phyloP scores from a whole-genome alignment of 2,888 invertebrate species.

The Abrostola triplasia region DNA sequence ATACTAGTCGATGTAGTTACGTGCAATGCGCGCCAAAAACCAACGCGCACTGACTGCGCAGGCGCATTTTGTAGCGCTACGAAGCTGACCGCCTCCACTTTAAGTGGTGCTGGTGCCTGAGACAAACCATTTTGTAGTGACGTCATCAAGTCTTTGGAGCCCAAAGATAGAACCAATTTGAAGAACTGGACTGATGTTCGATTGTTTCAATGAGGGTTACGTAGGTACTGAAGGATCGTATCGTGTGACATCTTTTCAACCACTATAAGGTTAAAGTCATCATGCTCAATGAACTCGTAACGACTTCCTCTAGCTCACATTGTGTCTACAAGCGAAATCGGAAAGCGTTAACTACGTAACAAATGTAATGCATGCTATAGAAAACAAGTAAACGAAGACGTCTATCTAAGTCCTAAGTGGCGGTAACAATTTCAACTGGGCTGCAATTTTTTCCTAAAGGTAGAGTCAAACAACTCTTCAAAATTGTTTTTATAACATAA shows the following conservation, averaged over 20 bases:
- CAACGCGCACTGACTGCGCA: slow-evolving; percentile 51
- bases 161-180: slow-evolving; percentile 11
- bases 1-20: slow-evolving; percentile 23
- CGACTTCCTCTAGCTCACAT: slow-evolving; percentile 13
- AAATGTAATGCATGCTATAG: too few relatives aligned
- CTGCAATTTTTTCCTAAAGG: too few relatives aligned
- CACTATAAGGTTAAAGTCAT: slow-evolving; percentile 19
- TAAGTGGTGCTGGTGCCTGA: slow-evolving; percentile 18
- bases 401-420: too few relatives aligned
- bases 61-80: slow-evolving; percentile 42
- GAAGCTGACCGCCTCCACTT: slow-evolving; percentile 22
- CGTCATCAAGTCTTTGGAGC: slow-evolving; percentile 36
- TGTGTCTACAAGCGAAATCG: not conserved
- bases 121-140: slow-evolving; percentile 39
- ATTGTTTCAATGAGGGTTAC: not conserved
- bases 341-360: not conserved
- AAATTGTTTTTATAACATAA: too few relatives aligned
- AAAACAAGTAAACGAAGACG: too few relatives aligned
- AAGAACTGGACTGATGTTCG: not conserved
- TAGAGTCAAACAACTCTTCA: too few relatives aligned
- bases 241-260: slow-evolving; percentile 8
- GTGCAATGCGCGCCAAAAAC: slow-evolving; percentile 48
- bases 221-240: not conserved
- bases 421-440: too few relatives aligned
- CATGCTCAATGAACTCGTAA: slow-evolving; percentile 7